Conservation (phyloP, 2,113 vertebrate genomes). For the Muntiacus reevesi region DNA sequence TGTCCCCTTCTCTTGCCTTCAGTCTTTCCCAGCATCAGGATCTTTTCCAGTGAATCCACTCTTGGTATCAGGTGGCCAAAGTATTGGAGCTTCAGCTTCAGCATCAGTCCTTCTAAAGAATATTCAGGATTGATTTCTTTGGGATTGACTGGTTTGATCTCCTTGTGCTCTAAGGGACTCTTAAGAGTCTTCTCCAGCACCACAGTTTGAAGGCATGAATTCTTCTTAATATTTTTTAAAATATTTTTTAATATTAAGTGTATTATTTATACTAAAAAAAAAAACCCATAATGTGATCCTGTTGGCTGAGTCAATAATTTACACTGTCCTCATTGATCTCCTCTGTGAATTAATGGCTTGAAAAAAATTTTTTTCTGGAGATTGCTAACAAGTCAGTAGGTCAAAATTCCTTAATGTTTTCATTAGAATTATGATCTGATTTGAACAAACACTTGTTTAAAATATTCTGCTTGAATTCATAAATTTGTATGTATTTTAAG, state of each 20-base stretch:
- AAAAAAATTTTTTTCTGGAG: neutral
- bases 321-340: neutral
- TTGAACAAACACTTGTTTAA: neutral
- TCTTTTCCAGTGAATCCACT: neutral
- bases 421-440: neutral
- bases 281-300: neutral
- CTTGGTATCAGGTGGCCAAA: neutral
- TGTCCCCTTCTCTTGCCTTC: neutral
- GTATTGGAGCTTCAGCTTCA: neutral
- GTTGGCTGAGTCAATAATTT: neutral
- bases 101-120: neutral
- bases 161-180: neutral
- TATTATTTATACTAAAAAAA: neutral
- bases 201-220: neutral
- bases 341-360: neutral
- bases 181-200: neutral
- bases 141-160: neutral
- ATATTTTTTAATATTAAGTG: neutral
- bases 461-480: neutral
- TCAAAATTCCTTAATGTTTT: neutral
- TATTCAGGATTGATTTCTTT: neutral
- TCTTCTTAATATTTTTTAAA: neutral
- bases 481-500: neutral
- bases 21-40: neutral
- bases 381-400: accelerated